Conservation (phyloP, 2,888 invertebrate species). For the Eupeodes latifasciatus region DNA sequence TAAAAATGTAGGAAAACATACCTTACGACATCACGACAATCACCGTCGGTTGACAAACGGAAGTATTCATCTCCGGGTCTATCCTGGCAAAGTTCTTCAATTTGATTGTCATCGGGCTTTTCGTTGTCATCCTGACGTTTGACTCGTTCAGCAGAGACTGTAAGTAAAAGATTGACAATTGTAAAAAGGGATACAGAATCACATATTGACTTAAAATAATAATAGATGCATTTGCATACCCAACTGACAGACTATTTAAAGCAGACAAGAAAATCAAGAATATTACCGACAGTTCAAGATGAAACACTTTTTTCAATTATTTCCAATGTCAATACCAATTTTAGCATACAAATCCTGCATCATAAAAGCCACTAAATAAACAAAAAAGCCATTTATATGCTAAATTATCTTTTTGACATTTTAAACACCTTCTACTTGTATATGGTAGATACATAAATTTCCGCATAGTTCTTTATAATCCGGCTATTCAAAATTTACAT, state of each 20-base stretch:
- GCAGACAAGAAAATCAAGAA: too few species aligned
- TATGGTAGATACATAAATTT: background rate
- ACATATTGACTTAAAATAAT: background rate
- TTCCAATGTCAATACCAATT: too few species aligned
- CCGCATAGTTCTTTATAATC: constrained; percentile 30
- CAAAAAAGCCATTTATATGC: constrained; percentile 8
- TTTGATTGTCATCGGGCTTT: constrained; percentile 86
- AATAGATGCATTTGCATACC: background rate
- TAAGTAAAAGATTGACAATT: constrained; percentile 72
- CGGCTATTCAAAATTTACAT: constrained; percentile 32
- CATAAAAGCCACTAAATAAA: background rate
- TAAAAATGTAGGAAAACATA: constrained; percentile 83
- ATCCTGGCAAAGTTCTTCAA: constrained; percentile 94
- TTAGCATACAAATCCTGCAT: background rate
- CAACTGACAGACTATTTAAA: constrained; percentile 9
- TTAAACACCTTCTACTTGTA: background rate
- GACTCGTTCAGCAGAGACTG: constrained; percentile 85
- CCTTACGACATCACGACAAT: constrained; percentile 97
- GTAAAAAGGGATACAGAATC: background rate
- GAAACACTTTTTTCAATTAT: too few species aligned
- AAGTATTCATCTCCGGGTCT: constrained; percentile 96
- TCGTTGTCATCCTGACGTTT: constrained; percentile 89
- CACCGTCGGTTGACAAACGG: constrained; percentile 92
- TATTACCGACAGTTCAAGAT: too few species aligned
- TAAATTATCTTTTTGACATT: constrained; percentile 15